phyloP scores from a whole-genome alignment of 2,113 vertebrate species.

The Oxyruncus cristatus region DNA sequence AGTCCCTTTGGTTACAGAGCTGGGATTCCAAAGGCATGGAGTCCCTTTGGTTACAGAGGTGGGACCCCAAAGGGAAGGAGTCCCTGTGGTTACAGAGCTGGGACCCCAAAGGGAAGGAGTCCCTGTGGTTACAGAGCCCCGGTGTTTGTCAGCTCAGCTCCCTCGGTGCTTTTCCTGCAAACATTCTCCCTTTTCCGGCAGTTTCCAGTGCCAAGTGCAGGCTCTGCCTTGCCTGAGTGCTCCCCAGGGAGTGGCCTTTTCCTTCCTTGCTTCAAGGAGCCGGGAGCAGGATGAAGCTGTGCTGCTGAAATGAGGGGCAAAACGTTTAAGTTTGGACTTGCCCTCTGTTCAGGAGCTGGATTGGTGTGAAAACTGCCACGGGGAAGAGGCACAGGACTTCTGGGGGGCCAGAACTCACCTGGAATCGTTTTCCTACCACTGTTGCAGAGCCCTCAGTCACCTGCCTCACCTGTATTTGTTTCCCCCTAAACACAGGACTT shows the following conservation, averaged over 20 bases:
- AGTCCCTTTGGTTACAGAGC: background rate
- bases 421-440: background rate
- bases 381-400: background rate
- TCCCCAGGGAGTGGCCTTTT: background rate
- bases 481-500: background rate
- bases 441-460: background rate
- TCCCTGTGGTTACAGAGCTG: background rate
- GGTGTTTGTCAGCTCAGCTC: background rate
- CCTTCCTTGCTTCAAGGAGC: background rate
- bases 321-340: background rate
- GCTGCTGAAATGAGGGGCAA: background rate
- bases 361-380: fast-evolving
- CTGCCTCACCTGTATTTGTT: background rate
- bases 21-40: background rate
- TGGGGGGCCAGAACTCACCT: background rate
- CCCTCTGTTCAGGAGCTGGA: background rate
- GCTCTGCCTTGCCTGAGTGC: background rate
- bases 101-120: background rate
- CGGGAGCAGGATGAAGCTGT: background rate
- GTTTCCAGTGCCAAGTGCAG: background rate
- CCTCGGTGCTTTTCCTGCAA: background rate
- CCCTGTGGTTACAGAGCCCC: background rate
- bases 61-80: background rate
- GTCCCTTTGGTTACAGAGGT: background rate
- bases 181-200: background rate